Evolutionary conservation across 1,140 invertebrate species (phyloP), one percentile per base, ranked within the genome.

Genomic region (Trichonephila clavipes): DNA sequence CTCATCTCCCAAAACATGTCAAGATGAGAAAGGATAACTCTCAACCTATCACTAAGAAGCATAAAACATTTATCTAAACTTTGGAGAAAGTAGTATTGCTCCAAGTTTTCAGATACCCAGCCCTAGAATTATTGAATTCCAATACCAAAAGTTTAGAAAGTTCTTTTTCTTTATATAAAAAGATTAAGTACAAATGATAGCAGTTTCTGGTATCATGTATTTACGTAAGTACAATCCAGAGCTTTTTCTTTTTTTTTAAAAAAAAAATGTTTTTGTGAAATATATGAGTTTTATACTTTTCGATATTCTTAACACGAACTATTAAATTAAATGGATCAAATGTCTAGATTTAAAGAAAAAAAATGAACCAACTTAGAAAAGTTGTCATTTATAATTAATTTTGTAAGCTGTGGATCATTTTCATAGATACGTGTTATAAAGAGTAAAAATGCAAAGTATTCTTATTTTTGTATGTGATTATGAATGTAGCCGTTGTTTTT

Each of bases 51-150:
- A 64, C 62, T 64, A 21, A 6, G 59, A 28, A 51, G 40, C 59
- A 28, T 88, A n/a, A 88, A 66, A 19, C 59, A 64, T 88, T 88
- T 88, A 66, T 88, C 24, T 88, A 40, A 58, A 34, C 40, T 3
- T 51, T 24, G 10, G 86, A 62, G 86, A 88, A 88, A 66, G 61
- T 40, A 40, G 34, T 88, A 64, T 66, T 88, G 28, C 86, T 62
- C 28, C 28, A n/a, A 58, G 7, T 88, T 88, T 61, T 64, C 19
- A 40, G 61, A 40, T 34, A n/a, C n/a, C n/a, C 19, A 10, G 21
- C 12, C 7, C n/a, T 3, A 58, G 86, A 88, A 66, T 88, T 88
- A 88, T 88, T 88, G 86, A 88, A 88, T 88, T 88, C 61, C 61
- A 64, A 88, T 88, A 88, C 5, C 61, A 66, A 88, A 88, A 87